A percentile compares a stretch with the other conserved stretches of the same genome.
phyloP scores from a whole-genome alignment of 2,797 vertebrate genomes.

The Enteromius viviparus region DNA sequence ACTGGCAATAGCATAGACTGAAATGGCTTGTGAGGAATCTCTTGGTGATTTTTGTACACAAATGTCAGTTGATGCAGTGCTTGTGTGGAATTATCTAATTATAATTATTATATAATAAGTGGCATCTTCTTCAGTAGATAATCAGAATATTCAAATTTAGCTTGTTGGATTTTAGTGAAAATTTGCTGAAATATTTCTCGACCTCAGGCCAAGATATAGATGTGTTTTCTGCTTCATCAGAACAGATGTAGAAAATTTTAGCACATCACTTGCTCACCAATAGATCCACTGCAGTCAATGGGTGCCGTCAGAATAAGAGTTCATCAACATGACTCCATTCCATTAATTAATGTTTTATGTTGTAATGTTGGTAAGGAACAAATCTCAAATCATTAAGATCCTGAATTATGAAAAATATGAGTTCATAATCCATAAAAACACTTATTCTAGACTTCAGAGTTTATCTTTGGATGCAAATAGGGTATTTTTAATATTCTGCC shows the following conservation, averaged over 20 bases:
- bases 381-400: not conserved
- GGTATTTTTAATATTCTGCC: not conserved
- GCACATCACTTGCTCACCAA: not conserved
- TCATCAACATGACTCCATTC: not conserved
- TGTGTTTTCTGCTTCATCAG: not conserved
- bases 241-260: not conserved
- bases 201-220: not conserved
- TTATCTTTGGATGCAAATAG: not conserved
- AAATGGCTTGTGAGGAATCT: conserved; percentile 55
- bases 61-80: conserved; percentile 20
- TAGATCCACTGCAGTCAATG: not conserved
- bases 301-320: not conserved
- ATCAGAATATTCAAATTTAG: not conserved
- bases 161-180: not conserved
- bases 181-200: not conserved
- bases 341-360: not conserved
- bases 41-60: conserved; percentile 46
- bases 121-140: not conserved
- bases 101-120: no score
- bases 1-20: conserved; percentile 64
- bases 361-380: not conserved
- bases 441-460: not conserved
- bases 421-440: no score
- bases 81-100: not conserved
- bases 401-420: no score